Percentiles rank a stretch among this genome's conserved stretches.
Conservation (phyloP, 2,113 vertebrate species). For the Cryptomyrus ogoouensis region DNA sequence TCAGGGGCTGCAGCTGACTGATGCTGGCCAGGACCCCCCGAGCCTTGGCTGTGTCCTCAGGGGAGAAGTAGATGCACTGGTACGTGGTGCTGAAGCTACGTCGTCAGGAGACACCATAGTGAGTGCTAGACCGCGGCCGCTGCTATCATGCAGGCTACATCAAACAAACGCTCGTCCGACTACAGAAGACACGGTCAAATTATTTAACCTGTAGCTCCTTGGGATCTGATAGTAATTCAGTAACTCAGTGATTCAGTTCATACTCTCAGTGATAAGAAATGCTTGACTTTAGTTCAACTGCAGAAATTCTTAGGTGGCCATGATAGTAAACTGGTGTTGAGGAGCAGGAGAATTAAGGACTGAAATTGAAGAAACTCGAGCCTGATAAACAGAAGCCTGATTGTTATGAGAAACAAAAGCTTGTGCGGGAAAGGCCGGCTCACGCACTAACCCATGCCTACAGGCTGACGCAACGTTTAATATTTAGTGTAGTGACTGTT, state of each 20-base stretch:
- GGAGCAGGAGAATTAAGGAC: neutral
- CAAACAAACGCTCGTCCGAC: neutral
- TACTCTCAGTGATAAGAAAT: neutral
- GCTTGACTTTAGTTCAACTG: neutral
- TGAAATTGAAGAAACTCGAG: neutral
- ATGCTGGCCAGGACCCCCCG: slow-evolving; percentile 90
- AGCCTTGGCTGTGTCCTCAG: slow-evolving; percentile 92
- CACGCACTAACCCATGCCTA: neutral
- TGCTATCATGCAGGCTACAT: neutral
- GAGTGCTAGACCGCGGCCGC: neutral
- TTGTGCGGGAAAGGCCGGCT: neutral
- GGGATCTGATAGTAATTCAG: neutral
- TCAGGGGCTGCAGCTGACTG: slow-evolving; percentile 82
- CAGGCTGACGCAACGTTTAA: neutral
- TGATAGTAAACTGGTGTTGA: neutral
- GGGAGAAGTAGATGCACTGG: slow-evolving; percentile 98
- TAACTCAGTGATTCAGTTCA: neutral
- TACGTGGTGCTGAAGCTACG: slow-evolving; percentile 82
- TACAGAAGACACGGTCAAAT: neutral
- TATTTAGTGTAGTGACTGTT: neutral
- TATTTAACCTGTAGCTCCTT: neutral
- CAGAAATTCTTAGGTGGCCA: neutral
- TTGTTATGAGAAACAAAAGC: neutral
- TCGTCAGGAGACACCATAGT: neutral
- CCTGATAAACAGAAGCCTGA: neutral